Percentiles rank a stretch among this genome's conserved stretches.
These are phyloP conservation scores for Habrosyne pyritoides DNA, from an alignment of 2,888 invertebrate genomes.

Conservation along the genomic window DNA sequence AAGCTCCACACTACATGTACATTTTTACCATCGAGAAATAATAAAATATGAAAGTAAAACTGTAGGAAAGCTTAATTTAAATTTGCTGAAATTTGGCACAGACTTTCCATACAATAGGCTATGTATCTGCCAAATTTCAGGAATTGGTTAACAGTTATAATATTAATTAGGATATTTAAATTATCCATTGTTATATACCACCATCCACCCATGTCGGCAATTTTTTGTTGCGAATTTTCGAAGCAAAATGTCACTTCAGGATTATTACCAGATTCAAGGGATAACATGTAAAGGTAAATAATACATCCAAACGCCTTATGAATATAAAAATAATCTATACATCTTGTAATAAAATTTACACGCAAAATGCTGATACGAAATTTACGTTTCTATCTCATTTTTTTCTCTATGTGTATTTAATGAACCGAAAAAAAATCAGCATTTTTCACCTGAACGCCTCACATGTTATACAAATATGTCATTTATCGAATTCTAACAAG, in stretches of 20 bases:
- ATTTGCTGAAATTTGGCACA: too few relatives aligned
- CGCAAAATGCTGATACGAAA: background rate
- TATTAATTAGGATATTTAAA: too few relatives aligned
- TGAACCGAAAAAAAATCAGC: constrained; percentile 34
- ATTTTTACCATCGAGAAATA: too few relatives aligned
- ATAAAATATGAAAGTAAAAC: too few relatives aligned
- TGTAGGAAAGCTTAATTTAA: too few relatives aligned
- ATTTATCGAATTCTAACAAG: background rate
- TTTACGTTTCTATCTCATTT: constrained; percentile 21
- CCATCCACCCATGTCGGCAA: too few relatives aligned
- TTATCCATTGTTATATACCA: too few relatives aligned
- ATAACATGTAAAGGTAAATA: background rate
- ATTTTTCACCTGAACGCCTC: constrained; percentile 1
- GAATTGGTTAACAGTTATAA: too few relatives aligned
- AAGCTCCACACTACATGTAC: too few relatives aligned
- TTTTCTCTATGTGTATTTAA: constrained; percentile 34
- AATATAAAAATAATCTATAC: background rate
- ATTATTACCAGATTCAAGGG: background rate
- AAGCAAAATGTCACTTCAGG: background rate
- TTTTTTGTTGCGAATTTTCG: background rate
- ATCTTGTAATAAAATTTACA: background rate
- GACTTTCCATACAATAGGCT: too few relatives aligned
- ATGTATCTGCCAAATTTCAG: too few relatives aligned
- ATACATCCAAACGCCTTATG: background rate
- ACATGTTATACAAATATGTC: background rate